phyloP scores from a whole-genome alignment of 2,888 invertebrate species.

The Drosophila barbarae region DNA sequence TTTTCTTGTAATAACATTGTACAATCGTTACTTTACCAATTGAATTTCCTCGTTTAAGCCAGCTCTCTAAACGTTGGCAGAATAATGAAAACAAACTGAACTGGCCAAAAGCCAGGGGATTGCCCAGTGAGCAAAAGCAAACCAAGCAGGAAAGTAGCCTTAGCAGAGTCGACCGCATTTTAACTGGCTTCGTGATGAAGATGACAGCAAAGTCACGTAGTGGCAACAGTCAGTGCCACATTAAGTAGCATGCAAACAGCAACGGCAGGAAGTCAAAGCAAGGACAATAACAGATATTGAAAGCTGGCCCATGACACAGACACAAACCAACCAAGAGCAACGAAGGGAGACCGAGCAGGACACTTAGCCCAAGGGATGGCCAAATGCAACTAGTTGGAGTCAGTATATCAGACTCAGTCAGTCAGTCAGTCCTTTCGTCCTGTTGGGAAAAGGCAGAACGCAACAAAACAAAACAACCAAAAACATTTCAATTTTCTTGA shows the following conservation, averaged over 20 bases:
- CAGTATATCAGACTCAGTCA: slow-evolving; percentile 18
- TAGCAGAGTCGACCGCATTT: slow-evolving; percentile 31
- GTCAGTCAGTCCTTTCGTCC: slow-evolving; percentile 24
- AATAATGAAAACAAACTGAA: slow-evolving; percentile 15
- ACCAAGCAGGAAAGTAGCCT: slow-evolving; percentile 13
- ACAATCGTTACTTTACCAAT: not conserved
- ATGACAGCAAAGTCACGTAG: slow-evolving; percentile 52
- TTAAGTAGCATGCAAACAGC: slow-evolving; percentile 60
- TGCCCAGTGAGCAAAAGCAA: slow-evolving; percentile 2
- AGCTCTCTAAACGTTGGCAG: slow-evolving; percentile 38
- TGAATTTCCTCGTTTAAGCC: slow-evolving; percentile 35
- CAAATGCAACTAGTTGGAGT: slow-evolving; percentile 49
- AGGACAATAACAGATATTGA: slow-evolving; percentile 50
- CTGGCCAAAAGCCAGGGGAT: slow-evolving; percentile 24
- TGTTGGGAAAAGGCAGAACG: slow-evolving; percentile 19
- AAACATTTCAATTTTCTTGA: slow-evolving; percentile 46
- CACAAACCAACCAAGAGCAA: not conserved
- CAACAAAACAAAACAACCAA: slow-evolving; percentile 27
- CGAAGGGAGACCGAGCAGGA: slow-evolving; percentile 19
- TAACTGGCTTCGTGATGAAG: slow-evolving; percentile 36
- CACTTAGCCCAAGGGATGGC: slow-evolving; percentile 25
- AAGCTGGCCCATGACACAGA: slow-evolving; percentile 42
- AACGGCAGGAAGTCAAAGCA: slow-evolving; percentile 41
- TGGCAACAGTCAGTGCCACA: slow-evolving; percentile 42
- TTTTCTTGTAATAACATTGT: not conserved